These are phyloP conservation scores for Bombus terrestris DNA, from an alignment of 1,140 invertebrate genomes.

Conservation along the genomic window DNA sequence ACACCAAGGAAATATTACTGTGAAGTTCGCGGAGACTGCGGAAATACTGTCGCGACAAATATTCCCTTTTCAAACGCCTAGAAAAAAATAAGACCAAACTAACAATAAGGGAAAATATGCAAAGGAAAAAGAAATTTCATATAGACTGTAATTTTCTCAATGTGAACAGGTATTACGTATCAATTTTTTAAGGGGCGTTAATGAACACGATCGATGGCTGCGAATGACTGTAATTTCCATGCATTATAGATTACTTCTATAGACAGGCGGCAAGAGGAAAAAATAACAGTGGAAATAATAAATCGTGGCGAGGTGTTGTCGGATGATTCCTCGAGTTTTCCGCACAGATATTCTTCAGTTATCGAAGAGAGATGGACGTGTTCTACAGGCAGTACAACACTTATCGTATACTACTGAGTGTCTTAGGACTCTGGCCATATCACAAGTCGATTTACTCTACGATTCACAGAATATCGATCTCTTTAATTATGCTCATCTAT, in stretches of 20 bases:
- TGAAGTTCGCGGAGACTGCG: accelerated
- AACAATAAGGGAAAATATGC: no score
- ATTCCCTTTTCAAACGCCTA: no score
- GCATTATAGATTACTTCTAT: not conserved
- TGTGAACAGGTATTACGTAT: no score
- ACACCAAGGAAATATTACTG: accelerated
- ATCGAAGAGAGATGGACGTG: conserved; percentile 22
- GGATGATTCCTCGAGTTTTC: not conserved
- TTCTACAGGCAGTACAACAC: not conserved
- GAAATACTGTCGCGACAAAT: no score
- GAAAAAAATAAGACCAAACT: accelerated
- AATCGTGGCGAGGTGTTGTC: not conserved
- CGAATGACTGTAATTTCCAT: not conserved
- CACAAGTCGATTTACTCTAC: not conserved
- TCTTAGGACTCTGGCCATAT: conserved; percentile 45
- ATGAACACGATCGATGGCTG: not conserved
- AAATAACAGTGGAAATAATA: not conserved
- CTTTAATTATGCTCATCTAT: accelerated
- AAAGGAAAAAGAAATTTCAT: accelerated
- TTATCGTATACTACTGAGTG: conserved; percentile 5
- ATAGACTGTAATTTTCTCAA: no score
- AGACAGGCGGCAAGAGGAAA: no score
- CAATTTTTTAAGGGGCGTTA: not conserved
- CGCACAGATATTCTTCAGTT: not conserved
- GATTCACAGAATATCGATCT: conserved; percentile 11